These are phyloP conservation scores for Prenolepis imparis DNA, from an alignment of 2,888 invertebrate species.

Conservation along the genomic window DNA sequence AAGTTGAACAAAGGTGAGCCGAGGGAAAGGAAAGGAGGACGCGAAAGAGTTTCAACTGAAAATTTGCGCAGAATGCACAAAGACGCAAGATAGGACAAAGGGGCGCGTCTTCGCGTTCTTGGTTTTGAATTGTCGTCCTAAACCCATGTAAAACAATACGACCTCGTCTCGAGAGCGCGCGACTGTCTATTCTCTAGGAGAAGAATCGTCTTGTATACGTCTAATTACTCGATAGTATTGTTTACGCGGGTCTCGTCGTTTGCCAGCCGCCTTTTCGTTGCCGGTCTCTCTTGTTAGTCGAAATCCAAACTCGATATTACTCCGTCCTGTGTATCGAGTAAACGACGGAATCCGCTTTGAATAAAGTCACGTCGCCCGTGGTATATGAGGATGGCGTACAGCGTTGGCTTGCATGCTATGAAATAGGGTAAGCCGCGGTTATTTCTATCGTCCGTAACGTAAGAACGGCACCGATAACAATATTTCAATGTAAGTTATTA, in stretches of 20 bases:
- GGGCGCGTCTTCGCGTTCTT: conserved; percentile 41
- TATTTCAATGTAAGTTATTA: conserved; percentile 26
- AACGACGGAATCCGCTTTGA: conserved; percentile 64
- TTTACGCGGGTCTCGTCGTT: conserved; percentile 64
- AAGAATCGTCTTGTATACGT: conserved; percentile 64
- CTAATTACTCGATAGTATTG: conserved; percentile 68
- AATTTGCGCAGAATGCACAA: conserved; percentile 49
- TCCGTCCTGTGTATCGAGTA: conserved; percentile 62
- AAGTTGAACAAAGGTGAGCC: conserved; percentile 8
- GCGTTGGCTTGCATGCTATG: conserved; percentile 22
- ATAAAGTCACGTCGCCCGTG: conserved; percentile 60
- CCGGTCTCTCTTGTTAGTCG: conserved; percentile 70
- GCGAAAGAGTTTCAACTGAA: conserved; percentile 42
- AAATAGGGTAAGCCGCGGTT: conserved; percentile 42
- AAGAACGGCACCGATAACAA: not conserved
- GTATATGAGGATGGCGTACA: conserved; percentile 48
- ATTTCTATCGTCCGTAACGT: conserved; percentile 36
- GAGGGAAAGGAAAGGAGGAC: not conserved
- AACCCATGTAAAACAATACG: conserved; percentile 45
- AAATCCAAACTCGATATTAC: conserved; percentile 72
- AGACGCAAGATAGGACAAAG: conserved; percentile 40
- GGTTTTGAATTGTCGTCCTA: conserved; percentile 49
- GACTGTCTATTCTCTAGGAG: conserved; percentile 56
- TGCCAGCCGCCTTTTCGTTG: conserved; percentile 58
- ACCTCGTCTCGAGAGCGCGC: conserved; percentile 23